Evolutionary conservation across 2,113 vertebrate species (phyloP).

Genomic region (Ochotona princeps): DNA sequence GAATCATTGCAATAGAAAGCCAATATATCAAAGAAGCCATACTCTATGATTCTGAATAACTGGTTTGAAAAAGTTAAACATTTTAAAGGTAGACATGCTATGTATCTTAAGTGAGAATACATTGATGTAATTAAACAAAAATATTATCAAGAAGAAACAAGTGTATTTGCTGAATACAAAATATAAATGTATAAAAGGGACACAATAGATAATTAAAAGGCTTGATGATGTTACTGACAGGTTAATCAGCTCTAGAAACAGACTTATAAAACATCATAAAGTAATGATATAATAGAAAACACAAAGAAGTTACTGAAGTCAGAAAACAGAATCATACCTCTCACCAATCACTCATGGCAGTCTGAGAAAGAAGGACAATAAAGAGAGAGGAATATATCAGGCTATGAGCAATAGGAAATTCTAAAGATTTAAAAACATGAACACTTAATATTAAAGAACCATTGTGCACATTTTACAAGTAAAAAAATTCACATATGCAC

Average conservation of each 20-base stretch:
- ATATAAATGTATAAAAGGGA: neutral
- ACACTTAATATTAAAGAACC: neutral
- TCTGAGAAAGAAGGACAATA: neutral
- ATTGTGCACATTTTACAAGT: no score
- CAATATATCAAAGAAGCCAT: neutral
- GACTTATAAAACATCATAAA: neutral
- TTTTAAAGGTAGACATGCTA: neutral
- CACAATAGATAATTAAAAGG: neutral
- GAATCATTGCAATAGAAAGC: neutral
- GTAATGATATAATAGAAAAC: neutral
- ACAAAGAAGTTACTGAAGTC: neutral
- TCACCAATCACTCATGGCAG: neutral
- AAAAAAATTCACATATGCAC: no score
- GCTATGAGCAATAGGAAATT: neutral
- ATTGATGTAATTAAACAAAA: neutral
- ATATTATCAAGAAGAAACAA: neutral
- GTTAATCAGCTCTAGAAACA: neutral
- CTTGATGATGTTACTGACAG: neutral
- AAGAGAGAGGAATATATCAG: neutral
- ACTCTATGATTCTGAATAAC: neutral
- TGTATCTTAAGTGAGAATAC: neutral
- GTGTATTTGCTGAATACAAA: neutral
- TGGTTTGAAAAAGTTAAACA: neutral
- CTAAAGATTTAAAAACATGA: constrained; percentile 5
- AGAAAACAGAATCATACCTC: neutral